Percentiles rank a stretch among this genome's conserved stretches.
phyloP scores from a whole-genome alignment of 2,113 vertebrate genomes.

The Pongo pygmaeus region DNA sequence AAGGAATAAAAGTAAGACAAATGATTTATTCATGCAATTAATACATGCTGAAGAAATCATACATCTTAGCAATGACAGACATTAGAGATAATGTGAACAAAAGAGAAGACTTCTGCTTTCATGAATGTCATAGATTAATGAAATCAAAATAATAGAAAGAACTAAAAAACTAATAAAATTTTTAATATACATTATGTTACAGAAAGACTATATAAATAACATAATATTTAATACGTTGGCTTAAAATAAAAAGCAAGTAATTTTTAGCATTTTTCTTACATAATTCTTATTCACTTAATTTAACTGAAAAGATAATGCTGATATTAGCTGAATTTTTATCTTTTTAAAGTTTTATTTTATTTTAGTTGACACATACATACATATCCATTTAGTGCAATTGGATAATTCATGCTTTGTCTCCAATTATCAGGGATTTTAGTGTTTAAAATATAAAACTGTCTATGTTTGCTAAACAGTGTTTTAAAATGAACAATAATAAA shows the following conservation, averaged over 20 bases:
- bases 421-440: background rate
- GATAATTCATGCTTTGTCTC: background rate
- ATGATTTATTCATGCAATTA: background rate
- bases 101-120: background rate
- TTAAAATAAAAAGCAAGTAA: background rate
- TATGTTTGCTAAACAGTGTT: background rate
- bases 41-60: background rate
- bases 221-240: background rate
- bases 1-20: background rate
- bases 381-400: background rate
- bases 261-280: conserved; percentile 22
- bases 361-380: background rate
- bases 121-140: background rate
- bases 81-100: background rate
- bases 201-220: background rate
- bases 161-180: background rate
- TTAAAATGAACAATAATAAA: background rate
- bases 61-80: background rate
- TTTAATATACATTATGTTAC: background rate
- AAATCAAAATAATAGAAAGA: background rate
- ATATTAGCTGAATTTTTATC: conserved; percentile 35
- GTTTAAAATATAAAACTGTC: background rate
- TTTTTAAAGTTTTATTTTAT: background rate
- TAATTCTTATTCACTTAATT: conserved; percentile 20
- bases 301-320: conserved; percentile 45